phyloP scores from a whole-genome alignment of 2,113 vertebrate genomes.

The Silurus asotus region DNA sequence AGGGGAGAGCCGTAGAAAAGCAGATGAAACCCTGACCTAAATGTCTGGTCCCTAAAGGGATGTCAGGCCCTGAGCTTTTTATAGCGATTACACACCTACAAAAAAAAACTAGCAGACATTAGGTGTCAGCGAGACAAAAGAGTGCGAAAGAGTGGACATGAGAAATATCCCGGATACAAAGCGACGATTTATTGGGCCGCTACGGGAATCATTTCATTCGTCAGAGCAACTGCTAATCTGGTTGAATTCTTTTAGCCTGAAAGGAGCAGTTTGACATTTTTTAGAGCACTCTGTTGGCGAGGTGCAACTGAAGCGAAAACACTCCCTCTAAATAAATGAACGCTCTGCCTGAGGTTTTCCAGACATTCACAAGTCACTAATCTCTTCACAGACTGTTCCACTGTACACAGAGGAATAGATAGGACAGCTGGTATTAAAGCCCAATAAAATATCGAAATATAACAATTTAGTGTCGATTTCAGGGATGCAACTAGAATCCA shows the following conservation, averaged over 20 bases:
- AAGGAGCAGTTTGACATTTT: neutral
- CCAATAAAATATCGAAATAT: neutral
- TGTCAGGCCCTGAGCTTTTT: slow-evolving; percentile 43
- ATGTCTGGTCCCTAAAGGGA: slow-evolving; percentile 49
- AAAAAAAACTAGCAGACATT: neutral
- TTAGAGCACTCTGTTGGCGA: neutral
- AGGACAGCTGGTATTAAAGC: neutral
- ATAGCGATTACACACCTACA: slow-evolving; percentile 37
- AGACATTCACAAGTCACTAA: neutral
- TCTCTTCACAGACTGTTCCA: neutral
- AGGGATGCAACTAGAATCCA: neutral
- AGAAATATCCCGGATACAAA: neutral
- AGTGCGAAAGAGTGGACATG: neutral
- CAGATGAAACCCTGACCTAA: slow-evolving; percentile 50
- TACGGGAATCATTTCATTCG: neutral
- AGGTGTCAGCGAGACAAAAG: neutral
- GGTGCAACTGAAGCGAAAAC: neutral
- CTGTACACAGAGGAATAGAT: neutral
- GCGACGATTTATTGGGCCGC: neutral
- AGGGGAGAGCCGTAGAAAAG: slow-evolving; percentile 4
- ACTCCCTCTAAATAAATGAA: neutral
- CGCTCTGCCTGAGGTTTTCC: neutral
- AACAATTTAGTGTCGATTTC: neutral
- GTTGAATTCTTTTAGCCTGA: neutral
- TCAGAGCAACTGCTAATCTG: neutral